Conservation (phyloP, 2,888 invertebrate genomes). For the Pyralis farinalis region DNA sequence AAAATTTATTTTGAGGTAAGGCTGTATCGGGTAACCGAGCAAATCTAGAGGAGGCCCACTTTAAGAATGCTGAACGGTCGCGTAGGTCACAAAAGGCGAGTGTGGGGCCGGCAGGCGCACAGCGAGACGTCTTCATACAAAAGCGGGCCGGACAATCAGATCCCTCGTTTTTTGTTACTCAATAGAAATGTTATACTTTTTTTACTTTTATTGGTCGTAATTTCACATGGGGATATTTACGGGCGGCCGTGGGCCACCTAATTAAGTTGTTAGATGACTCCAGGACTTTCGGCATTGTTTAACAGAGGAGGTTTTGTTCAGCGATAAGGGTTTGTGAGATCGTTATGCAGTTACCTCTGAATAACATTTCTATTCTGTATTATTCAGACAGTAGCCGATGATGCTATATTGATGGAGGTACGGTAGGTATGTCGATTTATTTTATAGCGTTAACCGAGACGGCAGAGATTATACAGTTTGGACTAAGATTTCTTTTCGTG, state of each 20-base stretch:
- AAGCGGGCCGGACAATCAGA: conserved; percentile 71
- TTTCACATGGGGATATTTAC: conserved; percentile 78
- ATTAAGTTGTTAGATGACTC: conserved; percentile 78
- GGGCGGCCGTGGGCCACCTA: conserved; percentile 75
- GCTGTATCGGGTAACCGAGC: not conserved
- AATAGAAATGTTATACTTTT: conserved; percentile 80
- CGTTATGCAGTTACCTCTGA: conserved; percentile 35
- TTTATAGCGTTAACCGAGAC: not conserved
- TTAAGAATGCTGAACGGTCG: not conserved
- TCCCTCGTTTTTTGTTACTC: conserved; percentile 71
- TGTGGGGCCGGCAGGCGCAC: conserved; percentile 39
- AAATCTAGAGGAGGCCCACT: not conserved
- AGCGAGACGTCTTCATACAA: conserved; percentile 72
- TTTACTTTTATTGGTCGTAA: conserved; percentile 78
- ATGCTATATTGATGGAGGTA: conserved; percentile 15
- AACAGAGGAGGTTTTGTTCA: conserved; percentile 58
- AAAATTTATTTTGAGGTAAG: no score
- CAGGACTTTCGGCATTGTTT: conserved; percentile 67
- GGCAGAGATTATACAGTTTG: no score
- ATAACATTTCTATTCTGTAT: conserved; percentile 44
- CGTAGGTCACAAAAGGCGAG: conserved; percentile 30
- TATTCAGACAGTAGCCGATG: conserved; percentile 63
- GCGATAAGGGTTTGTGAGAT: conserved; percentile 55
- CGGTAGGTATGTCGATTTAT: conserved; percentile 29
- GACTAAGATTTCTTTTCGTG: no score